A percentile compares a stretch with the other conserved stretches of the same genome.
Evolutionary conservation across 1,140 invertebrate genomes (phyloP).

Genomic region (Drosophila pectinifera): DNA sequence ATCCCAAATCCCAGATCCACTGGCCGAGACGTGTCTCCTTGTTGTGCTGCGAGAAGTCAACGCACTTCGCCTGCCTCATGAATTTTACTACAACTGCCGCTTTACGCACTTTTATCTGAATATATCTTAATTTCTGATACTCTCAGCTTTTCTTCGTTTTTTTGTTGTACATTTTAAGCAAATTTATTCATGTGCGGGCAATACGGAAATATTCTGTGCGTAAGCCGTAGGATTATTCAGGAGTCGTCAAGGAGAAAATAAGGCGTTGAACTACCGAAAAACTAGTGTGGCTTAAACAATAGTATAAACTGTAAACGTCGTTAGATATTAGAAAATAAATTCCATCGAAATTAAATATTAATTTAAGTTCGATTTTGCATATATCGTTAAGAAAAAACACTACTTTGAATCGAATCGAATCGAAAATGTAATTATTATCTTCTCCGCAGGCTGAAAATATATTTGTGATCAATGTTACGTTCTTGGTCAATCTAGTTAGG

Average conservation of each 20-base stretch:
- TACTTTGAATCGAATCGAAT: too few species aligned
- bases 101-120: conserved; percentile 71
- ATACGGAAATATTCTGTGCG: conserved; percentile 9
- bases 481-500: too few species aligned
- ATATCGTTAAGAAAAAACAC: too few species aligned
- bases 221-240: neutral
- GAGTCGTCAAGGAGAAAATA: conserved; percentile 1
- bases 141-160: conserved; percentile 11
- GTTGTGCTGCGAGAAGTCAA: conserved; percentile 51
- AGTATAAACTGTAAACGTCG: too few species aligned
- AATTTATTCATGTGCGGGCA: conserved; percentile 46
- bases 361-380: too few species aligned
- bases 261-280: neutral
- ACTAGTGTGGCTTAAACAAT: neutral
- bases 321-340: too few species aligned
- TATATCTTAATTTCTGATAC: conserved; percentile 26
- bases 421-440: too few species aligned
- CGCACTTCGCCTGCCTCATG: conserved; percentile 69
- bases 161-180: conserved; percentile 14
- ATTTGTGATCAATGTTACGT: too few species aligned
- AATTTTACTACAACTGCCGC: conserved; percentile 82
- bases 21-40: conserved; percentile 63
- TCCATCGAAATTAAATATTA: too few species aligned
- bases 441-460: too few species aligned
- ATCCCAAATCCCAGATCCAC: conserved; percentile 25